phyloP scores from a whole-genome alignment of 2,113 vertebrate genomes.

The Fulmarus glacialis region DNA sequence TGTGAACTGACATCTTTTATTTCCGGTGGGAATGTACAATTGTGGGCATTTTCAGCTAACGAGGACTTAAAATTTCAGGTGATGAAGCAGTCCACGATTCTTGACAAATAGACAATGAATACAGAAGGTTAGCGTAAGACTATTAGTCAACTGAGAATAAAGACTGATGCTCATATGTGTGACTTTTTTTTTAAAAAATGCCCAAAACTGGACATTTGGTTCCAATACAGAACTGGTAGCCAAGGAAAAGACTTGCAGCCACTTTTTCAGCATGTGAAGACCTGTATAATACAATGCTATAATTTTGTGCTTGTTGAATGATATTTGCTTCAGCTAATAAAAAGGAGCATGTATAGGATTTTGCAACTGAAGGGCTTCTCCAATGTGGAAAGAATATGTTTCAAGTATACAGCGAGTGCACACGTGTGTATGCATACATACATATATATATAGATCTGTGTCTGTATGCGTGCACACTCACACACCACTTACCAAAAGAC shows the following conservation, averaged over 20 bases:
- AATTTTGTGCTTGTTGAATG: neutral
- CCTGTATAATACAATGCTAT: neutral
- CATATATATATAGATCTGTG: rapidly evolving
- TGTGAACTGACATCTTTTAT: neutral
- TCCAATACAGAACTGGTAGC: neutral
- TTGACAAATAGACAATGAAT: neutral
- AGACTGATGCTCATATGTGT: neutral
- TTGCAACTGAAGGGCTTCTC: neutral
- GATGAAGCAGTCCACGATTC: neutral
- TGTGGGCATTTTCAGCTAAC: neutral
- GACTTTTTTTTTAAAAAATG: neutral
- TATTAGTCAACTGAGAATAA: neutral
- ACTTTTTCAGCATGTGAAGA: neutral
- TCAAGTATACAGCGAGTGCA: neutral
- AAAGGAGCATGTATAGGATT: neutral
- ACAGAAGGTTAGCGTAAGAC: neutral
- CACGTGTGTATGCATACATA: neutral
- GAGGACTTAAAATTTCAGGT: neutral
- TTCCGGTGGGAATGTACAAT: neutral
- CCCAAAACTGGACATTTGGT: neutral
- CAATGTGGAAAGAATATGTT: neutral
- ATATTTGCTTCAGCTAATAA: neutral
- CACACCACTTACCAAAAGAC: neutral
- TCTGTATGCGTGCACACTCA: rapidly evolving
- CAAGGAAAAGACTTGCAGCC: neutral